Percentiles rank a stretch among this genome's conserved stretches.
Evolutionary conservation across 2,797 vertebrate species (phyloP).

Genomic region (Aulostomus chinensis): DNA sequence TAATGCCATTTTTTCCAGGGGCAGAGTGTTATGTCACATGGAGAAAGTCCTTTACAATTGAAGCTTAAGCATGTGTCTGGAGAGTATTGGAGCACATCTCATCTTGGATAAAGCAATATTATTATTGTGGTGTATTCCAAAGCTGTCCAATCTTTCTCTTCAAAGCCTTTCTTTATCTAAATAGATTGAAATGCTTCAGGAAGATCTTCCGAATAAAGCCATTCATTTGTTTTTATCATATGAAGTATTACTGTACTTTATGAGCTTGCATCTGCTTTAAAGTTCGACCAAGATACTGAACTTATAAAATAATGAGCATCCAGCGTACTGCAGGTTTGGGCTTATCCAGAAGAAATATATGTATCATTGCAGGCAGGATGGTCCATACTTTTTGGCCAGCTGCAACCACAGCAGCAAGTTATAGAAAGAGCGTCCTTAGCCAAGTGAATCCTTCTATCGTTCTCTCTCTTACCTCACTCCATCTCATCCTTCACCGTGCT

Average conservation of each 20-base stretch:
- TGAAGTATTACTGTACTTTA: no score
- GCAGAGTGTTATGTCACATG: background rate
- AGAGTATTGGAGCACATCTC: constrained; percentile 4
- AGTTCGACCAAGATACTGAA: constrained; percentile 10
- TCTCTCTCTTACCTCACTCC: constrained; percentile 14
- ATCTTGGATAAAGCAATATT: background rate
- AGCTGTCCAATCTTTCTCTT: constrained; percentile 1
- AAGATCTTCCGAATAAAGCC: background rate
- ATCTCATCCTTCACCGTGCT: constrained; percentile 34
- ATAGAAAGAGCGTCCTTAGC: constrained; percentile 38
- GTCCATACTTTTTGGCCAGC: background rate
- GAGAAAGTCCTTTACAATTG: constrained; percentile 7
- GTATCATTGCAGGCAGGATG: constrained; percentile 5
- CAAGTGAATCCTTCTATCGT: constrained; percentile 28
- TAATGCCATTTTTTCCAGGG: constrained; percentile 7
- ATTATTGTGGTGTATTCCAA: background rate
- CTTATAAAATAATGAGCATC: constrained; percentile 29
- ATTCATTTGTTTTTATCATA: constrained; percentile 10
- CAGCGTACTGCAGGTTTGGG: no score
- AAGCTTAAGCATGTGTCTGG: constrained; percentile 19
- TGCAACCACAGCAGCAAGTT: constrained; percentile 21
- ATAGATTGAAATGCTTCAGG: background rate
- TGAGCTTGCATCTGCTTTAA: no score
- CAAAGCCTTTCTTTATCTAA: background rate
- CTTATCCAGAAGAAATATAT: no score